phyloP scores from a whole-genome alignment of 2,113 vertebrate genomes.

The Alces alces region DNA sequence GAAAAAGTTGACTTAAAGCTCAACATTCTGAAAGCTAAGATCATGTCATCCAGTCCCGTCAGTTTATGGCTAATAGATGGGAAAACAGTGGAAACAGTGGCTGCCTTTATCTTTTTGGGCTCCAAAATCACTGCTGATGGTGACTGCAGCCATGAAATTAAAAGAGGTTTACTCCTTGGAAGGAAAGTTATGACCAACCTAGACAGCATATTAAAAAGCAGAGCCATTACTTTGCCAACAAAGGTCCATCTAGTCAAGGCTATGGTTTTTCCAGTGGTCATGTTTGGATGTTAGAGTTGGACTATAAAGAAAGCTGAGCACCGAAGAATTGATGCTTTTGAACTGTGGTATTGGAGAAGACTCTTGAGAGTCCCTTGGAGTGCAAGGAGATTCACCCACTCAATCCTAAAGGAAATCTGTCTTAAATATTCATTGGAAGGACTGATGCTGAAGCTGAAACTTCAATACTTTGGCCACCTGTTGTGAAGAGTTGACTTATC shows the following conservation, averaged over 20 bases:
- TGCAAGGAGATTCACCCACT: background rate
- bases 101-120: background rate
- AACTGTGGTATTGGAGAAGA: background rate
- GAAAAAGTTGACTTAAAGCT: background rate
- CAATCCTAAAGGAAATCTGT: background rate
- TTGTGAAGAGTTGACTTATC: rapidly evolving
- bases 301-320: background rate
- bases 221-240: background rate
- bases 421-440: background rate
- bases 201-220: background rate
- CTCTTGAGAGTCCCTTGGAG: background rate
- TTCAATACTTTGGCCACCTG: background rate
- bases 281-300: background rate
- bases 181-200: background rate
- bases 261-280: background rate
- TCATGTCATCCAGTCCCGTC: background rate
- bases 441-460: background rate
- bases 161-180: background rate
- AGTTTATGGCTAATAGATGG: background rate
- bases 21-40: background rate
- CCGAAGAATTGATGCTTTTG: background rate
- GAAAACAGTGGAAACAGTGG: background rate
- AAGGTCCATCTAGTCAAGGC: rapidly evolving
- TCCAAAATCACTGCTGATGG: background rate
- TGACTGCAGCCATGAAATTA: background rate